These are phyloP conservation scores for Rhombomys opimus DNA, from an alignment of 2,113 vertebrate genomes.

Conservation along the genomic window DNA sequence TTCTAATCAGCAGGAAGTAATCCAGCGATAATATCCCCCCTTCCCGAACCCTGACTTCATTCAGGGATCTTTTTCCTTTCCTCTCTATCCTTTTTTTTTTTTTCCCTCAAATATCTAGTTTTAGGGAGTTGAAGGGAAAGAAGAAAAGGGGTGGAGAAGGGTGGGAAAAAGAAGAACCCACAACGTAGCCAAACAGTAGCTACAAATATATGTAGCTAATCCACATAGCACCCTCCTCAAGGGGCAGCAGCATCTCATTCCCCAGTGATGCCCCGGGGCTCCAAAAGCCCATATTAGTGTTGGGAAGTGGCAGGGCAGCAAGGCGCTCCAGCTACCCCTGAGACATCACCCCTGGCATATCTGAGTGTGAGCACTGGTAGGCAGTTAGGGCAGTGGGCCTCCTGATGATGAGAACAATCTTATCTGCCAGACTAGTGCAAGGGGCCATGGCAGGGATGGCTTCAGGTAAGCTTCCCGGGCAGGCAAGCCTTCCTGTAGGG, in stretches of 20 bases:
- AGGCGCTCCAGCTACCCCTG: neutral
- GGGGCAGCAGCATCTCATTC: neutral
- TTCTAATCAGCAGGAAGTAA: too few relatives aligned
- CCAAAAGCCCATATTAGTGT: neutral
- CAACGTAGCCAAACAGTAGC: too few relatives aligned
- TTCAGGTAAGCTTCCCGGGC: neutral
- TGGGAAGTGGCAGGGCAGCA: neutral
- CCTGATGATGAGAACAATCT: neutral
- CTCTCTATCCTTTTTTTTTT: too few relatives aligned
- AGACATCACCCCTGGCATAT: neutral
- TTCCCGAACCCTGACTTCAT: too few relatives aligned
- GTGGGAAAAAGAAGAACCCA: too few relatives aligned
- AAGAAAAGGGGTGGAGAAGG: too few relatives aligned
- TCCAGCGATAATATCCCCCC: too few relatives aligned
- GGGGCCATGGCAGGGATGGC: too few relatives aligned
- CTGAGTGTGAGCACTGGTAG: neutral
- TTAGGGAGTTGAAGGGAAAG: too few relatives aligned
- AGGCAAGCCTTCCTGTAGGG: neutral
- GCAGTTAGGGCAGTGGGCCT: neutral
- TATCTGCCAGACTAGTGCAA: neutral
- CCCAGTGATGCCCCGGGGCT: neutral
- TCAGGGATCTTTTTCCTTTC: too few relatives aligned
- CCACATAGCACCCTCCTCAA: neutral
- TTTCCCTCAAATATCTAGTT: too few relatives aligned
- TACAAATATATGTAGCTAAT: neutral